A percentile compares a stretch with the other conserved stretches of the same genome.
Conservation (phyloP, 2,113 vertebrate genomes). For the Halichoerus grypus region DNA sequence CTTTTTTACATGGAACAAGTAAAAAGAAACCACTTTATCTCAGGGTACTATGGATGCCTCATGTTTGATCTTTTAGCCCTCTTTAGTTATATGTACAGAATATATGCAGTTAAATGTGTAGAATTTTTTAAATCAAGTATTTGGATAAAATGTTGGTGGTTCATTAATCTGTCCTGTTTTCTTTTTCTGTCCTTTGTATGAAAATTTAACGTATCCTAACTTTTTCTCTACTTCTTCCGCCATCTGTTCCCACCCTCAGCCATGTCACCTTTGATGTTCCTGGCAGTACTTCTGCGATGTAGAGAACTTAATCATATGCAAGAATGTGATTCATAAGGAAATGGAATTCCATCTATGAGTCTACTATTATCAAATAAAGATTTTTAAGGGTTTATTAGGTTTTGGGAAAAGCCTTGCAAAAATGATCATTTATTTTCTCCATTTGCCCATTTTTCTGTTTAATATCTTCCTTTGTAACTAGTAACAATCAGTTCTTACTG, state of each 20-base stretch:
- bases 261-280: slow-evolving; percentile 26
- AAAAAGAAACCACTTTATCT: neutral
- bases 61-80: slow-evolving; percentile 29
- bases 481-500: neutral
- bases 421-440: slow-evolving; percentile 58
- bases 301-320: slow-evolving; percentile 49
- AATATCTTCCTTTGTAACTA: slow-evolving; percentile 37
- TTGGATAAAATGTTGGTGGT: slow-evolving; percentile 46
- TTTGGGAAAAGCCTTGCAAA: slow-evolving; percentile 34
- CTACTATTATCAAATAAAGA: slow-evolving; percentile 43
- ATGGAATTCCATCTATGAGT: slow-evolving; percentile 54
- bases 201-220: slow-evolving; percentile 66
- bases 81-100: slow-evolving; percentile 48
- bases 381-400: slow-evolving; percentile 19
- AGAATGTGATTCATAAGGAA: neutral
- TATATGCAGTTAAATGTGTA: slow-evolving; percentile 36
- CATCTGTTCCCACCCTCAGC: neutral
- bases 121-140: slow-evolving; percentile 38
- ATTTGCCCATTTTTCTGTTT: slow-evolving; percentile 51
- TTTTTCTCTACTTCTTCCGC: slow-evolving; percentile 61
- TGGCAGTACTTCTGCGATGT: neutral
- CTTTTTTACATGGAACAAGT: slow-evolving; percentile 5
- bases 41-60: neutral
- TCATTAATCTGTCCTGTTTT: slow-evolving; percentile 55
- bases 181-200: slow-evolving; percentile 69